Evolutionary conservation across 2,113 vertebrate species (phyloP).

Genomic region (Centropus bengalensis): DNA sequence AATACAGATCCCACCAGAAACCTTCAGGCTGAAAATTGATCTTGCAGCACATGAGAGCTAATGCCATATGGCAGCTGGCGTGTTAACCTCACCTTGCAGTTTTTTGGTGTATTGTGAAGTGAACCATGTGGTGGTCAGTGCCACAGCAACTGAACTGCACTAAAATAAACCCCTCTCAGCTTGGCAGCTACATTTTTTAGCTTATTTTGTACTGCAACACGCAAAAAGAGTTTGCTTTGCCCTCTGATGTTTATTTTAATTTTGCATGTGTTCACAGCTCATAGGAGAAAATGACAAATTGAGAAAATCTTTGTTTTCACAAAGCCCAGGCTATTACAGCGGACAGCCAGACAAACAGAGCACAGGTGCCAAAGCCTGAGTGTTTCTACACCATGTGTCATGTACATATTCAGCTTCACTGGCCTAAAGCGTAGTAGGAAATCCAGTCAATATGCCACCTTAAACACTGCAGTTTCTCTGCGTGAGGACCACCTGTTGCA

Average conservation of each 20-base stretch:
- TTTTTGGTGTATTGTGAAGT: not conserved
- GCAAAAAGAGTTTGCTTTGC: not conserved
- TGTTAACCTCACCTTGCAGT: not conserved
- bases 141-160: not conserved
- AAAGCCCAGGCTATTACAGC: not conserved
- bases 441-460: not conserved
- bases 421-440: not conserved
- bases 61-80: not conserved
- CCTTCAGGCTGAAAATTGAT: rapidly evolving
- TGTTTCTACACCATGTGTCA: not conserved
- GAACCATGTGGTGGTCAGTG: not conserved
- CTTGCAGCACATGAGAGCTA: not conserved
- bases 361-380: not conserved
- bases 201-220: not conserved
- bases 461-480: not conserved
- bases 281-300: constrained; percentile 36
- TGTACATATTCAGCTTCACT: not conserved
- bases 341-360: constrained; percentile 11
- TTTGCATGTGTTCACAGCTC: constrained; percentile 26
- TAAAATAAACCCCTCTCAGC: not conserved
- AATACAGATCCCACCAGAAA: not conserved
- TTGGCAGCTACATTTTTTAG: not conserved
- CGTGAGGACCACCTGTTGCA: not conserved
- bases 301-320: constrained; percentile 59
- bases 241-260: constrained; percentile 45